Percentiles rank a stretch among this genome's conserved stretches.
phyloP scores from a whole-genome alignment of 2,797 vertebrate species.

The Huso huso region DNA sequence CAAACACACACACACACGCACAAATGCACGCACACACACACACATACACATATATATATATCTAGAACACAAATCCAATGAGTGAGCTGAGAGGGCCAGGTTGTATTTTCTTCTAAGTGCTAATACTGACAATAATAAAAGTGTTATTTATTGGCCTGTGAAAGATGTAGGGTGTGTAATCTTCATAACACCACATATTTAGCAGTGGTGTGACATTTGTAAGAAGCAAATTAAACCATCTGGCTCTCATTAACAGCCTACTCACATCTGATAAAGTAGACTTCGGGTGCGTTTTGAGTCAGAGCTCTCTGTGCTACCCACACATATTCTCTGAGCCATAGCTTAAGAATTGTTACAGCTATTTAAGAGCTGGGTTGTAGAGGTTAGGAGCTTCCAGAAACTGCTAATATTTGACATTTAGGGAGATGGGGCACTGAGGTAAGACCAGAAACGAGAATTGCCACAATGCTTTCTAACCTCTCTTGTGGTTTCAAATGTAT shows the following conservation, averaged over 20 bases:
- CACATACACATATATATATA: constrained; percentile 14
- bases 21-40: constrained; percentile 24
- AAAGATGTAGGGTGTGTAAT: constrained; percentile 41
- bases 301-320: constrained; percentile 62
- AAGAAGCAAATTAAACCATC: constrained; percentile 62
- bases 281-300: constrained; percentile 55
- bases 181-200: constrained; percentile 39
- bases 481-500: constrained; percentile 18
- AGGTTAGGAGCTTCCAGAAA: constrained; percentile 45
- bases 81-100: not conserved
- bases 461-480: constrained; percentile 14
- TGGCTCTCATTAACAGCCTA: constrained; percentile 58
- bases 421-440: constrained; percentile 17
- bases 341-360: constrained; percentile 25
- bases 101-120: not conserved
- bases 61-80: constrained; percentile 11
- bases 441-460: constrained; percentile 16
- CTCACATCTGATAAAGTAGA: constrained; percentile 54
- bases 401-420: constrained; percentile 67
- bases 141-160: constrained; percentile 7
- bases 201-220: constrained; percentile 72
- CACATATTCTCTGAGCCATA: constrained; percentile 41
- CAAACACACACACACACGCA: constrained; percentile 21
- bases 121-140: not conserved
- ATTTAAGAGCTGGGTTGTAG: constrained; percentile 37